Evolutionary conservation across 1,140 invertebrate genomes (phyloP).

Genomic region (Charaxes varanes): DNA sequence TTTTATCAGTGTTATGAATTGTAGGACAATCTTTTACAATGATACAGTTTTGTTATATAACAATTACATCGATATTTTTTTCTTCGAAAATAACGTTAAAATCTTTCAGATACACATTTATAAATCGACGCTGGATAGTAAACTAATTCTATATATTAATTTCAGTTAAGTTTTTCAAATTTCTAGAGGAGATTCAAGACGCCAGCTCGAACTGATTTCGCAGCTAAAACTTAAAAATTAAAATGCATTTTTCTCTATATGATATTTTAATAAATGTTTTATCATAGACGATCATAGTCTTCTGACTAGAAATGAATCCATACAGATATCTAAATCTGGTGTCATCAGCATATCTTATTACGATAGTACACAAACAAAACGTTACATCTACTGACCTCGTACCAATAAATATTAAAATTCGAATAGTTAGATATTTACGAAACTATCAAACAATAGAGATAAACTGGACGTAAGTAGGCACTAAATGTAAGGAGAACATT

Average conservation of each 20-base stretch:
- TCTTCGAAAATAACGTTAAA: no score
- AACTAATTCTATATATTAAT: no score
- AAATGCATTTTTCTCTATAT: conserved; percentile 21
- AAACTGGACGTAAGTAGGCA: conserved; percentile 64
- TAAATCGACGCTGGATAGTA: no score
- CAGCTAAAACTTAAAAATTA: conserved; percentile 20
- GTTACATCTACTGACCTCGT: conserved; percentile 62
- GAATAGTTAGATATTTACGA: conserved; percentile 48
- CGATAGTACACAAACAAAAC: conserved; percentile 40
- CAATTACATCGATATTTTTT: no score
- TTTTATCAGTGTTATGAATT: no score
- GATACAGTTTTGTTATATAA: no score
- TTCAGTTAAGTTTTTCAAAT: no score
- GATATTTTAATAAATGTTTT: conserved; percentile 35
- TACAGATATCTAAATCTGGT: conserved; percentile 54
- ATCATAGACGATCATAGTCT: conserved; percentile 63
- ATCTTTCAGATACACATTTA: no score
- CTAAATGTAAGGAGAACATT: conserved; percentile 41
- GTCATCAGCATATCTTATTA: conserved; percentile 34
- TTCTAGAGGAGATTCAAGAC: conserved; percentile 12
- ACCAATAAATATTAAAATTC: conserved; percentile 68
- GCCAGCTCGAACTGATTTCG: conserved; percentile 15
- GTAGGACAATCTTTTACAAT: no score
- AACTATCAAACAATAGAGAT: conserved; percentile 61
- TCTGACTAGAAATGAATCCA: conserved; percentile 64